A percentile compares a stretch with the other conserved stretches of the same genome.
These are phyloP conservation scores for Siphonodentalium dalli DNA, from an alignment of 2,888 invertebrate genomes.

Conservation along the genomic window DNA sequence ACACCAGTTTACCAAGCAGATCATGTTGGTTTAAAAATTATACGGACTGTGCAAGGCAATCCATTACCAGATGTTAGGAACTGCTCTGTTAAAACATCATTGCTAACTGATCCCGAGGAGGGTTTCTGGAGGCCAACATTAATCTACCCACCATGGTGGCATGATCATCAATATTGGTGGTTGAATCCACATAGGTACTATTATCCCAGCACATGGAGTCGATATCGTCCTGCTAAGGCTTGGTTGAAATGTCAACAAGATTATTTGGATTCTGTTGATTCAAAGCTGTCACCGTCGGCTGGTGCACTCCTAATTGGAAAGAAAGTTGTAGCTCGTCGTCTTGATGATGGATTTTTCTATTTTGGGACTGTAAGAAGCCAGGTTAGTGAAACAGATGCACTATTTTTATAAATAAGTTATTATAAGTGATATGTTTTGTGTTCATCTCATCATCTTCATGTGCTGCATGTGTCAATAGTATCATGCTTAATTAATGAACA, in stretches of 20 bases:
- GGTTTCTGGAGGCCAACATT: slow-evolving; percentile 33
- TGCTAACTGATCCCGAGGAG: slow-evolving; percentile 50
- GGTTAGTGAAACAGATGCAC: slow-evolving; percentile 38
- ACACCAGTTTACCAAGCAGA: slow-evolving; percentile 57
- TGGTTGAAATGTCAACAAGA: slow-evolving; percentile 51
- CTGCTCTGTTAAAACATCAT: slow-evolving; percentile 50
- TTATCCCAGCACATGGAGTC: slow-evolving; percentile 48
- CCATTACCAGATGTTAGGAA: slow-evolving; percentile 41
- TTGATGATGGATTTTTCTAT: slow-evolving; percentile 63
- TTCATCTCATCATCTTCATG: too few species aligned
- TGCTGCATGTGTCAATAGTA: too few species aligned
- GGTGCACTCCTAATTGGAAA: slow-evolving; percentile 59
- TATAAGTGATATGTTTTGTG: too few species aligned
- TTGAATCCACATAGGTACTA: slow-evolving; percentile 39
- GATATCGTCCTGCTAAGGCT: slow-evolving; percentile 51
- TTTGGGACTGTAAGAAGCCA: slow-evolving; percentile 60
- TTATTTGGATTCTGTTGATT: slow-evolving; percentile 36
- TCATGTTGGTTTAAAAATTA: slow-evolving; percentile 45
- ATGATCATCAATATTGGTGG: slow-evolving; percentile 25
- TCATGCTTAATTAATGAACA: too few species aligned
- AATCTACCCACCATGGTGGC: slow-evolving; percentile 24
- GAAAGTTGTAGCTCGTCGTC: slow-evolving; percentile 56
- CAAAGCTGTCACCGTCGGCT: slow-evolving; percentile 50
- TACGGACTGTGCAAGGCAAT: slow-evolving; percentile 53
- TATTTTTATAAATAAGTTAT: neutral